Conservation (phyloP, 2,888 invertebrate species). For the Hypsopygia costalis region DNA sequence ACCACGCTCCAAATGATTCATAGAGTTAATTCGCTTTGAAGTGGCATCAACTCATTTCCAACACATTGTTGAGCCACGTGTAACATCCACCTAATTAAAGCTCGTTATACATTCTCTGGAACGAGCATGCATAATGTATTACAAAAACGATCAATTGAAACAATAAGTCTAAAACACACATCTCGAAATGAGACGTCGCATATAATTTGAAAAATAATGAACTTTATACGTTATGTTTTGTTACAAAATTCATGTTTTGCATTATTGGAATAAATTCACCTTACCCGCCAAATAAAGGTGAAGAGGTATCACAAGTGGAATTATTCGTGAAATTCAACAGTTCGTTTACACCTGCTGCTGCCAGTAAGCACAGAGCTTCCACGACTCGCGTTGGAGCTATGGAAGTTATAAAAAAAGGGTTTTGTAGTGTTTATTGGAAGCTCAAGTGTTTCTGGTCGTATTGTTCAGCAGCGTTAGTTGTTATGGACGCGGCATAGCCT, state of each 20-base stretch:
- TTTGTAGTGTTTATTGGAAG: conserved; percentile 16
- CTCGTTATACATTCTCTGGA: neutral
- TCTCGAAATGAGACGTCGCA: conserved; percentile 21
- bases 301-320: conserved; percentile 48
- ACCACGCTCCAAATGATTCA: neutral
- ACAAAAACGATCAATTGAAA: conserved; percentile 4
- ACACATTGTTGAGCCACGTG: neutral
- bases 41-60: neutral
- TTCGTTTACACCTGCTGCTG: conserved; percentile 45
- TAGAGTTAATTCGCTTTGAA: neutral
- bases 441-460: conserved; percentile 28
- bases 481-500: conserved; percentile 39
- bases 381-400: neutral
- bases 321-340: conserved; percentile 60
- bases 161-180: conserved; percentile 1
- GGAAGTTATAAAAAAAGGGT: neutral
- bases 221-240: conserved; percentile 23
- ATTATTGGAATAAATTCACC: conserved; percentile 42
- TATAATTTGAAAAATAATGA: conserved; percentile 30
- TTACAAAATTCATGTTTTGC: conserved; percentile 34
- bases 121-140: neutral
- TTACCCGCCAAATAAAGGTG: conserved; percentile 37
- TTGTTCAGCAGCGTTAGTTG: conserved; percentile 40
- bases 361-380: conserved; percentile 26
- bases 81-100: neutral